Evolutionary conservation across 2,113 vertebrate genomes (phyloP).

Genomic region (Corvus hawaiiensis): DNA sequence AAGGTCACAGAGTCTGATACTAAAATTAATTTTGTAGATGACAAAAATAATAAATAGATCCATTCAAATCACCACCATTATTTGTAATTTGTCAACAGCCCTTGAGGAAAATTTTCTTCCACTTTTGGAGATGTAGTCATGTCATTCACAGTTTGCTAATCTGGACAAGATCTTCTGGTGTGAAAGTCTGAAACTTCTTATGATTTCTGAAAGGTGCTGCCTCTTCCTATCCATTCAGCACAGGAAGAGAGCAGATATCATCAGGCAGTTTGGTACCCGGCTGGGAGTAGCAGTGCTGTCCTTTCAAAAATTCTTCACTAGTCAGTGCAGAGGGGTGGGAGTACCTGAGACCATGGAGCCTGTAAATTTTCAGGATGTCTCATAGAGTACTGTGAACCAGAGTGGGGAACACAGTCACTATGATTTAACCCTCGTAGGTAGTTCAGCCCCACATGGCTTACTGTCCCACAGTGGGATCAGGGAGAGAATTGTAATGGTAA

Average conservation of each 20-base stretch:
- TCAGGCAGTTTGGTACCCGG: background rate
- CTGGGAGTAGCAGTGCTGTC: background rate
- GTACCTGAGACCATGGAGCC: background rate
- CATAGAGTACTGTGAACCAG: background rate
- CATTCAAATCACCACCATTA: background rate
- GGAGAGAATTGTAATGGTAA: background rate
- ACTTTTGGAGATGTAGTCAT: background rate
- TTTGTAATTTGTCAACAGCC: background rate
- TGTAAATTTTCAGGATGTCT: background rate
- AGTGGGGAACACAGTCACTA: background rate
- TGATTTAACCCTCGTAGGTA: background rate
- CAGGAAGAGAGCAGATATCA: background rate
- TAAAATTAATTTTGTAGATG: background rate
- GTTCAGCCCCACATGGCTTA: background rate
- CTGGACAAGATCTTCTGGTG: background rate
- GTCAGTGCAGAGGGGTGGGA: background rate
- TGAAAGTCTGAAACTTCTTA: background rate
- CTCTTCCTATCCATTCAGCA: background rate
- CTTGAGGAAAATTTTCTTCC: background rate
- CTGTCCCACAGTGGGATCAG: background rate
- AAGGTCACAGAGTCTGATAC: background rate
- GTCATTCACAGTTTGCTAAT: background rate
- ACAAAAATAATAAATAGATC: background rate
- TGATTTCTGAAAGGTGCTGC: background rate
- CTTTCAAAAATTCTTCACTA: background rate